These are phyloP conservation scores for Myzus persicae DNA, from an alignment of 1,140 invertebrate genomes.

Conservation along the genomic window DNA sequence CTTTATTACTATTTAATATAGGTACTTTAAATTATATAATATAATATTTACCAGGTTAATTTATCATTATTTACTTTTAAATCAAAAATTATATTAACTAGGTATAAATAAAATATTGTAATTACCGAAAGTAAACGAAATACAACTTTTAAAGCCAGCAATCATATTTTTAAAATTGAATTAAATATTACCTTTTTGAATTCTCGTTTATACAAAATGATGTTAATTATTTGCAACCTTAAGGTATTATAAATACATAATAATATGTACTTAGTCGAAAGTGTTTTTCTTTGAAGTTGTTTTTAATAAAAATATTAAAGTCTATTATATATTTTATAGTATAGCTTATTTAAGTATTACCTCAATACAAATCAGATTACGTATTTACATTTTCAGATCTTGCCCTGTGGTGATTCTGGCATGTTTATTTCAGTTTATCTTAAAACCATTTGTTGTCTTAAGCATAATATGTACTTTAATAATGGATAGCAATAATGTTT, in stretches of 20 bases:
- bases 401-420: neutral
- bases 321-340: neutral
- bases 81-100: neutral
- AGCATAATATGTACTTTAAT: neutral
- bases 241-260: neutral
- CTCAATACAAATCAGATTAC: neutral
- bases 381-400: neutral
- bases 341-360: neutral
- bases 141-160: neutral
- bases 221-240: neutral
- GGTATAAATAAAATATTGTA: neutral
- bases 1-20: too few relatives aligned
- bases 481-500: neutral
- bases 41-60: neutral
- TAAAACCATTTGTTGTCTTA: neutral
- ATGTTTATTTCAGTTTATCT: conserved; percentile 4
- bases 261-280: neutral
- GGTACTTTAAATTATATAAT: neutral
- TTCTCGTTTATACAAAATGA: neutral
- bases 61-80: neutral
- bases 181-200: neutral
- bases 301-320: conserved; percentile 9
- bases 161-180: neutral
- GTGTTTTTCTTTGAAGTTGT: neutral
- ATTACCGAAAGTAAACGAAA: neutral